Base-by-base conservation (phyloP, 1,140 invertebrate genomes). In the Spodoptera frugiperda region DNA sequence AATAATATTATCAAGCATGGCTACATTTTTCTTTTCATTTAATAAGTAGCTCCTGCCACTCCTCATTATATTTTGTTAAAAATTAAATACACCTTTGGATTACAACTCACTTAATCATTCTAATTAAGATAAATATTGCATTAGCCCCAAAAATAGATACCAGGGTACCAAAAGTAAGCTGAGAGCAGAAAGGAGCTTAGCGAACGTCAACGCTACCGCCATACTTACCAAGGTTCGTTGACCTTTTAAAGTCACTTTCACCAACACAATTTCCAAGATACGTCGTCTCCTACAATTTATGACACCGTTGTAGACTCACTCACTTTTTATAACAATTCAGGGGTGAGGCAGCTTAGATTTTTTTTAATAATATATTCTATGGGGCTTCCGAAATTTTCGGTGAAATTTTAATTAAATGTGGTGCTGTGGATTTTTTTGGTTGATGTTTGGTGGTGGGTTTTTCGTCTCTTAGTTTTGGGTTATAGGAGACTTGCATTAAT, bases 151-250 rank as follows among this genome's bases (percentile, higher is more conserved):
- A 72, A 72, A 19, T 63, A 63, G 15, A 14, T 63, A 44, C 75
- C 59, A n/a, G 48, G 44, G 33, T 33, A 61, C 49, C 39, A 61
- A 76, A 48, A 77, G 67, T 81, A 84, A 84, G 77, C 81, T 70
- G 59, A 63, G 39, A 81, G 77, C 81, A 81, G 83, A 84, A 82
- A 82, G 78, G 55, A 48, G 80, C 78, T 82, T 84, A 84, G 55
- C 76, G 57, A 15, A 65, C 82, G 79, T 83, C 83, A 81, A 76
- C 46, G 75, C 74, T 49, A 44, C 30, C 68, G 67, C 67, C 54
- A 19, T 48, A 49, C 39, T 49, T 10, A 46, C 33, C 44, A 49
- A 74, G 78, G 82, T 83, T 81, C 79, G 76, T 71, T 74, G 79
- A 48, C 80, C 82, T 67, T 57, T 73, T 68, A 75, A 81, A 79